Conservation (phyloP, 1,140 invertebrate species). For the Phthorimaea operculella region DNA sequence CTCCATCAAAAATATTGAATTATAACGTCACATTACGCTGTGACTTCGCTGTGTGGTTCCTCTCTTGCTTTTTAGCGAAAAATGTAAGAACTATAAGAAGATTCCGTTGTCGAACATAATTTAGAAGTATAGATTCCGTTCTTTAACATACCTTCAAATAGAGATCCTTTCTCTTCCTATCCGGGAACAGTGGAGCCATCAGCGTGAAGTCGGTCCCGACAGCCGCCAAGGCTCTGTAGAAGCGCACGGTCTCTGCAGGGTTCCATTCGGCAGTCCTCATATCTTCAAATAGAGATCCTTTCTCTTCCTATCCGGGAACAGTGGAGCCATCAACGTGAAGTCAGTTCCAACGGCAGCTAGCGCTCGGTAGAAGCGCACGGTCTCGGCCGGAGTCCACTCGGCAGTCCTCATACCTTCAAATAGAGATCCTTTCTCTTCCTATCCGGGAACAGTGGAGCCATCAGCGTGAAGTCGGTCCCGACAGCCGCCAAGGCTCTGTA, state of each 20-base stretch:
- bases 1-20: no score
- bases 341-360: slow-evolving; percentile 89
- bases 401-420: slow-evolving; percentile 73
- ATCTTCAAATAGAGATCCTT: slow-evolving; percentile 83
- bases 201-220: slow-evolving; percentile 91
- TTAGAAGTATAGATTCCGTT: no score
- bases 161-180: slow-evolving; percentile 79
- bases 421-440: slow-evolving; percentile 84
- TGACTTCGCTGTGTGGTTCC: no score
- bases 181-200: slow-evolving; percentile 86
- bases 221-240: slow-evolving; percentile 88
- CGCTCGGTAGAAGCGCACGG: slow-evolving; percentile 87
- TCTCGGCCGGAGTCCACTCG: slow-evolving; percentile 78
- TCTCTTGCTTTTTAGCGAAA: no score
- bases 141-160: slow-evolving; percentile 75
- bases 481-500: slow-evolving; percentile 88
- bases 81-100: no score
- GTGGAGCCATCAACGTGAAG: slow-evolving; percentile 85
- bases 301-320: slow-evolving; percentile 83
- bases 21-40: no score
- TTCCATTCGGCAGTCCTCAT: slow-evolving; percentile 74
- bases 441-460: slow-evolving; percentile 84
- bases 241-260: slow-evolving; percentile 80
- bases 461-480: slow-evolving; percentile 90
- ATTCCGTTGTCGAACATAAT: no score